phyloP scores from a whole-genome alignment of 1,140 invertebrate genomes.

The Eumaeus atala region DNA sequence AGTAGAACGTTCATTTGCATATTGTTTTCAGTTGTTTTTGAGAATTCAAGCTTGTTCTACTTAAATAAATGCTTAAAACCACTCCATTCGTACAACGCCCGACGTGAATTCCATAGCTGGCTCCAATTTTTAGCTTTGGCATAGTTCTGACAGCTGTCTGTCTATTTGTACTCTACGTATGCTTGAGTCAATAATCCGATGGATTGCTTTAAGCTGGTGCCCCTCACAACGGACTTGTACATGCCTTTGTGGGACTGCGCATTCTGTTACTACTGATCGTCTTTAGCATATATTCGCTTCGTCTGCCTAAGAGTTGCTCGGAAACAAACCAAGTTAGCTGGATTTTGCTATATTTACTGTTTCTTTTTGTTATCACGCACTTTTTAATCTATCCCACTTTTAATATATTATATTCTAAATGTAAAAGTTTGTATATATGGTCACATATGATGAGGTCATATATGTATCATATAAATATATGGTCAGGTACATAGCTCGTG shows the following conservation, averaged over 20 bases:
- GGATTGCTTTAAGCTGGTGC: background rate
- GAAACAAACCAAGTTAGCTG: background rate
- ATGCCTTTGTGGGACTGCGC: background rate
- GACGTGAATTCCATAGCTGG: constrained; percentile 12
- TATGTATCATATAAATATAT: no score
- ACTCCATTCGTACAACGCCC: constrained; percentile 45
- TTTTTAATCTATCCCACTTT: no score
- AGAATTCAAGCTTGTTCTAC: constrained; percentile 44
- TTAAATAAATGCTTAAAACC: constrained; percentile 24
- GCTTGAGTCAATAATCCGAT: background rate
- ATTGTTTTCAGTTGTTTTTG: constrained; percentile 54
- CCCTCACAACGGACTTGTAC: background rate
- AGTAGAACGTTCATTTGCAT: constrained; percentile 51
- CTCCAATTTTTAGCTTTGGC: background rate
- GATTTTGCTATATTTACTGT: no score
- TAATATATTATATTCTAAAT: no score
- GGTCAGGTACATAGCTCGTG: no score
- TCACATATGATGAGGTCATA: no score
- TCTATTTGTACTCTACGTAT: background rate
- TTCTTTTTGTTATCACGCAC: no score
- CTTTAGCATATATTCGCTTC: constrained; percentile 1
- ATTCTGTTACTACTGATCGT: background rate
- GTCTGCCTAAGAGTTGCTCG: background rate
- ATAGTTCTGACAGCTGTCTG: background rate
- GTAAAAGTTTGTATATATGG: no score